Conservation (phyloP, 2,888 invertebrate genomes). For the Papilio elwesi region DNA sequence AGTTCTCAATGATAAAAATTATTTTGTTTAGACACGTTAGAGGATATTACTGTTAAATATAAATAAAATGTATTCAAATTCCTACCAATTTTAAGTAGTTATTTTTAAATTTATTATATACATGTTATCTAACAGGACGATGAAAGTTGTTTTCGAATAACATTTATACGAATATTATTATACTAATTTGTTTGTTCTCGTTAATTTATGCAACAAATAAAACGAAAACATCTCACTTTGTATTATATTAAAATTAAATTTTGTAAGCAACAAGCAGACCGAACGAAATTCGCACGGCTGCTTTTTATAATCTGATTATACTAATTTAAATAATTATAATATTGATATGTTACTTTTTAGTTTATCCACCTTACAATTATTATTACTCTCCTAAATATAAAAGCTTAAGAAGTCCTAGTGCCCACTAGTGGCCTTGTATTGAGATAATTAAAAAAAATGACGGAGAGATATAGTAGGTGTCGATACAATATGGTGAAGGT, state of each 20-base stretch:
- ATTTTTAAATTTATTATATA: slow-evolving; percentile 36
- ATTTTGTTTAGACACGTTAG: too few relatives aligned
- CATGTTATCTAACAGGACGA: background rate
- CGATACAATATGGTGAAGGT: too few relatives aligned
- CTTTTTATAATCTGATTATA: slow-evolving; percentile 9
- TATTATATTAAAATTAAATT: slow-evolving; percentile 29
- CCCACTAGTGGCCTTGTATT: too few relatives aligned
- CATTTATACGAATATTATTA: slow-evolving; percentile 5
- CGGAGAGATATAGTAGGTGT: too few relatives aligned
- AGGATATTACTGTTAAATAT: too few relatives aligned
- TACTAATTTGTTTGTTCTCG: background rate
- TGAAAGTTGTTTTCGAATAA: slow-evolving; percentile 25
- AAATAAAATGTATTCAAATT: too few relatives aligned
- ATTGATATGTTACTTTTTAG: slow-evolving; percentile 6
- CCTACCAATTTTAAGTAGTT: background rate
- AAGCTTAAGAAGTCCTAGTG: background rate
- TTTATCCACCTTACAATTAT: background rate
- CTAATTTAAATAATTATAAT: slow-evolving; percentile 19
- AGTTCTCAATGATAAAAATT: too few relatives aligned
- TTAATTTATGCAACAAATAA: background rate
- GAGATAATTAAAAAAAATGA: too few relatives aligned
- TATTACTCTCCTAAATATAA: background rate
- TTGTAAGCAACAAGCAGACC: slow-evolving; percentile 35
- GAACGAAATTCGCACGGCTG: slow-evolving; percentile 30
- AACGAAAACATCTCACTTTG: background rate